Evolutionary conservation across 2,888 invertebrate species (phyloP).

Genomic region (Phyto melanocephala): DNA sequence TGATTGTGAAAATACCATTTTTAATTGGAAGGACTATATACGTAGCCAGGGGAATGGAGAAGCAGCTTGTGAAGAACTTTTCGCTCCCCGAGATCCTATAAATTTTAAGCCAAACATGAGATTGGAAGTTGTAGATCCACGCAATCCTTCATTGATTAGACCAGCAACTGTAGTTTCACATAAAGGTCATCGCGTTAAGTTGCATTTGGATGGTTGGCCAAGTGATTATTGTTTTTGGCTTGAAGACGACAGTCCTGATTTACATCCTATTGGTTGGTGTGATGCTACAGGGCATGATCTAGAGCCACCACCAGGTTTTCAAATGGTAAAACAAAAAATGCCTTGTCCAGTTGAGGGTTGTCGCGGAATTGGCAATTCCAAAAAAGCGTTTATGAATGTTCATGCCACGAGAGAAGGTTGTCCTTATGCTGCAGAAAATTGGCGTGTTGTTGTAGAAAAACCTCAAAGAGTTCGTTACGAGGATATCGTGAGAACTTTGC

Average conservation of each 20-base stretch:
- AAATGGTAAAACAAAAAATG: constrained; percentile 74
- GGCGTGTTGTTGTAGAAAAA: constrained; percentile 75
- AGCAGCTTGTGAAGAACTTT: constrained; percentile 89
- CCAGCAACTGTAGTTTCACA: constrained; percentile 90
- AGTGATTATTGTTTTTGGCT: constrained; percentile 91
- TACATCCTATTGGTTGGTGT: constrained; percentile 96
- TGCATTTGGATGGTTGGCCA: constrained; percentile 95
- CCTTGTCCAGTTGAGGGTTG: constrained; percentile 92
- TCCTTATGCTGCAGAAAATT: constrained; percentile 83
- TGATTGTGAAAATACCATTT: constrained; percentile 82
- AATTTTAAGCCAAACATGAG: constrained; percentile 92
- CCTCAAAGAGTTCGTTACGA: constrained; percentile 69
- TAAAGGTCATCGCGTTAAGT: constrained; percentile 86
- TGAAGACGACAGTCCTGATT: constrained; percentile 93
- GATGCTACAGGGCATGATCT: constrained; percentile 91
- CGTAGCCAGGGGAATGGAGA: constrained; percentile 81
- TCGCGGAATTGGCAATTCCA: constrained; percentile 92
- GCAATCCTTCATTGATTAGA: constrained; percentile 89
- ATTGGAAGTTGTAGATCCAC: constrained; percentile 91
- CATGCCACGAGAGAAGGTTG: constrained; percentile 87
- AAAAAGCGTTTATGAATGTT: constrained; percentile 86
- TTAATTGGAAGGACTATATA: constrained; percentile 92
- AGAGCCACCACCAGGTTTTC: constrained; percentile 87
- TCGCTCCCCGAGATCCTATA: constrained; percentile 87
- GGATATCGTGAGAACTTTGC: constrained; percentile 49